phyloP scores from a whole-genome alignment of 37 sponge, comb jelly and placozoan genomes.

The Haliclona indistincta region DNA sequence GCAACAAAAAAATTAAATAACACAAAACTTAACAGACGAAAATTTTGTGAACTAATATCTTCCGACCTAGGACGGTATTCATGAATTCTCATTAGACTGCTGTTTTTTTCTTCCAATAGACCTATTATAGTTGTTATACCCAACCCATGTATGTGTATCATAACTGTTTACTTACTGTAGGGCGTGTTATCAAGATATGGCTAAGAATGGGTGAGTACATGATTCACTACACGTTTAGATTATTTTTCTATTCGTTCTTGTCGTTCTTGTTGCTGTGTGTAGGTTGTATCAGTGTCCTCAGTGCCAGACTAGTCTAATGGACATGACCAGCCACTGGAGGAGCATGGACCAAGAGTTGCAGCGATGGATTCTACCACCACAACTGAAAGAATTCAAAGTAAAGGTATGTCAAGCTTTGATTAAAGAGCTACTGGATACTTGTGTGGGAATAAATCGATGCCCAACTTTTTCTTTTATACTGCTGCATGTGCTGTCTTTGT shows the following conservation, averaged over 20 bases:
- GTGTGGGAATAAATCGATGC: no score
- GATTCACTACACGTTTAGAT: neutral
- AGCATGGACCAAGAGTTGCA: constrained; percentile 52
- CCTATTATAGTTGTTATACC: no score
- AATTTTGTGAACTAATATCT: no score
- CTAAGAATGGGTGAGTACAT: constrained; percentile 31
- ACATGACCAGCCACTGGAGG: constrained; percentile 62
- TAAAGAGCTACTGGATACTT: no score
- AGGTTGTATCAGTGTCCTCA: constrained; percentile 79
- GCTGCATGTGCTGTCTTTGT: no score
- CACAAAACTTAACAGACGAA: no score
- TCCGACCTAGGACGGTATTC: no score
- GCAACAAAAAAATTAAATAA: no score
- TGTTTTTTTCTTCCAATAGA: no score
- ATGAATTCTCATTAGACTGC: no score
- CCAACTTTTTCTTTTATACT: no score
- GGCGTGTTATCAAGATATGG: constrained; percentile 22
- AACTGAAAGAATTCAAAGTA: constrained; percentile 62
- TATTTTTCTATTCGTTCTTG: neutral
- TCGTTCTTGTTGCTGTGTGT: neutral
- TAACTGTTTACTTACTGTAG: neutral
- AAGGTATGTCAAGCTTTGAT: constrained; percentile 19
- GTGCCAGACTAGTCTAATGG: constrained; percentile 61
- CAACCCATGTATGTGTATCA: neutral
- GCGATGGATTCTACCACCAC: constrained; percentile 57